Conservation (phyloP, 37 sponge, comb jelly and placozoan species). For the Spongia lamella region DNA sequence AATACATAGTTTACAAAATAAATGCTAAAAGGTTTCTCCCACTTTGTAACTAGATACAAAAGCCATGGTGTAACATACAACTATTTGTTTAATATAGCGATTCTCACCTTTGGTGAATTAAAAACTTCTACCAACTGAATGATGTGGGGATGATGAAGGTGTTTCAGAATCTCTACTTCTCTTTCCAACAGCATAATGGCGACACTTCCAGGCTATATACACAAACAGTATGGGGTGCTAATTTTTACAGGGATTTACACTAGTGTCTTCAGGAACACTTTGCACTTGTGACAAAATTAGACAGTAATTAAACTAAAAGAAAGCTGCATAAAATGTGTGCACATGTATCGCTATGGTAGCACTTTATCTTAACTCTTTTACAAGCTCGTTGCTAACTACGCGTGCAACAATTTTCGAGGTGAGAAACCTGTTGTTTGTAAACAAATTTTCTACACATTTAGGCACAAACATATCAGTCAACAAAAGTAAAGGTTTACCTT, state of each 20-base stretch:
- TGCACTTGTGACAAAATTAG: constrained; percentile 1
- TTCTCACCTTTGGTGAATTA: constrained; percentile 83
- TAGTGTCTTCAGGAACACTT: not conserved
- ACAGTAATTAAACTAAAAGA: not conserved
- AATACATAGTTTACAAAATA: not conserved
- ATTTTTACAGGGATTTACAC: not conserved
- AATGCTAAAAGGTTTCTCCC: no score
- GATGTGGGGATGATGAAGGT: constrained; percentile 83
- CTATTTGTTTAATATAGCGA: not conserved
- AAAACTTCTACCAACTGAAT: constrained; percentile 85
- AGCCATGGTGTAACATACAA: not conserved
- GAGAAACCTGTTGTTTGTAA: not conserved
- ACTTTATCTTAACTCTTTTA: no score
- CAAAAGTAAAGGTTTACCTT: constrained; percentile 57
- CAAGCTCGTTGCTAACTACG: not conserved
- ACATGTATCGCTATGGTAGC: no score
- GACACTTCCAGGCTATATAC: constrained; percentile 69
- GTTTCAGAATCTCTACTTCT: constrained; percentile 82
- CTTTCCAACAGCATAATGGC: constrained; percentile 81
- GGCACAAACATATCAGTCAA: not conserved
- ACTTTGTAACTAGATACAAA: no score
- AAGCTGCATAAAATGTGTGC: no score
- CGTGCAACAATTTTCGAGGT: not conserved
- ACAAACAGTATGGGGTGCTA: not conserved
- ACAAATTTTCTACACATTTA: not conserved